phyloP scores from a whole-genome alignment of 1,140 invertebrate genomes.

The Drosophila pachea region DNA sequence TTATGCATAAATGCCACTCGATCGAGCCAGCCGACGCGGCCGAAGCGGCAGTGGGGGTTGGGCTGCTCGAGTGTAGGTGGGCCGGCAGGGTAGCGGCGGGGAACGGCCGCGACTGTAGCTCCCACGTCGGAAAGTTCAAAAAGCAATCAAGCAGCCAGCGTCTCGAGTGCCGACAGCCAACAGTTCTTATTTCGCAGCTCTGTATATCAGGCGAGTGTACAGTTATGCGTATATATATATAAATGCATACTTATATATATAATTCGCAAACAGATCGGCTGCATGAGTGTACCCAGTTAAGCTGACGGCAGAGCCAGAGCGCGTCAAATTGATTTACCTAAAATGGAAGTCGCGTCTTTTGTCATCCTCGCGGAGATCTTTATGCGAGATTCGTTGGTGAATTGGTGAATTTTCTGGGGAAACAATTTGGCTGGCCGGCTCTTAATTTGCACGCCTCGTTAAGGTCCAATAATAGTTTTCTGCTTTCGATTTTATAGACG shows the following conservation, averaged over 20 bases:
- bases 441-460: constrained; percentile 43
- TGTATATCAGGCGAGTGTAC: constrained; percentile 36
- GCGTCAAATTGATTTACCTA: constrained; percentile 63
- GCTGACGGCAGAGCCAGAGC: constrained; percentile 31
- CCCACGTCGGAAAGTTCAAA: constrained; percentile 60
- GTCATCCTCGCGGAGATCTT: constrained; percentile 33
- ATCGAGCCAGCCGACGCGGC: background rate
- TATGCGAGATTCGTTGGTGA: too few species aligned
- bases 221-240: constrained; percentile 53
- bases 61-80: background rate
- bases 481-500: constrained; percentile 33
- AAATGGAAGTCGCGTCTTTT: constrained; percentile 56
- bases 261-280: background rate
- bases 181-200: constrained; percentile 18
- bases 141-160: constrained; percentile 51
- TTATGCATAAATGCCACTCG: constrained; percentile 71
- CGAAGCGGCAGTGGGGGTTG: background rate
- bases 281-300: constrained; percentile 35
- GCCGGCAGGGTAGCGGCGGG: too few species aligned
- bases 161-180: constrained; percentile 59
- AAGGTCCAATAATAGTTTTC: constrained; percentile 18
- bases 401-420: constrained; percentile 28
- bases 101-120: background rate
- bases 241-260: background rate
- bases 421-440: constrained; percentile 27